Percentiles rank a stretch among this genome's conserved stretches.
Conservation (phyloP, 1,140 invertebrate species). For the Drosophila nebulosa region DNA sequence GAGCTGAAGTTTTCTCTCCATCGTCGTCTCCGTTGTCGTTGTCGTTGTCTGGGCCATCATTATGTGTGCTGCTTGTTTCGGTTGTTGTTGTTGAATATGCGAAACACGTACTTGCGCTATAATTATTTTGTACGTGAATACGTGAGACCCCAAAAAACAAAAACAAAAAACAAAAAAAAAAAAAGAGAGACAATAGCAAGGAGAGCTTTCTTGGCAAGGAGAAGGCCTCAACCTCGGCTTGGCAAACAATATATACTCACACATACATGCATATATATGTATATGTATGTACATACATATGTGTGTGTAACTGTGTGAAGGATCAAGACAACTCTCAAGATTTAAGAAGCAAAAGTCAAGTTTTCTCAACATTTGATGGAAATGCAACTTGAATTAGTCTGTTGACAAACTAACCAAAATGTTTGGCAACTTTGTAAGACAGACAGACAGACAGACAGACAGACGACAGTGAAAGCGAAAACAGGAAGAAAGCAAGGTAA, state of each 20-base stretch:
- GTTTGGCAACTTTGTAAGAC: background rate
- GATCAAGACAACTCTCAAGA: background rate
- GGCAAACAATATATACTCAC: background rate
- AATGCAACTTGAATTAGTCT: background rate
- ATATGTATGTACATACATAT: background rate
- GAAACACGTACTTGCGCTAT: constrained; percentile 73
- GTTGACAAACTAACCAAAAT: constrained; percentile 3
- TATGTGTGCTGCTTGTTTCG: background rate
- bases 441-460: background rate
- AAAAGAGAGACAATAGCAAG: constrained; percentile 31
- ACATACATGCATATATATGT: background rate
- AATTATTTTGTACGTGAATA: constrained; percentile 75
- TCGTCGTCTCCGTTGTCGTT: background rate
- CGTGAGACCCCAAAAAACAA: constrained; percentile 36
- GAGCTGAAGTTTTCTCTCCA: constrained; percentile 1
- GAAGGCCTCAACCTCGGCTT: background rate
- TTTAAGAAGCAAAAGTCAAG: background rate
- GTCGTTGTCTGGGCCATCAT: background rate
- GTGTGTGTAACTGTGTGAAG: too few species aligned
- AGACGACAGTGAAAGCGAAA: background rate
- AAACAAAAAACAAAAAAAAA: too few species aligned
- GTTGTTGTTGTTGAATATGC: constrained; percentile 44
- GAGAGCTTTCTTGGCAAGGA: background rate
- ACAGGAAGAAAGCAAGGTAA: background rate
- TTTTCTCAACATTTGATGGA: background rate